These are phyloP conservation scores for Cabera pusaria DNA, from an alignment of 2,888 invertebrate genomes.

Conservation along the genomic window DNA sequence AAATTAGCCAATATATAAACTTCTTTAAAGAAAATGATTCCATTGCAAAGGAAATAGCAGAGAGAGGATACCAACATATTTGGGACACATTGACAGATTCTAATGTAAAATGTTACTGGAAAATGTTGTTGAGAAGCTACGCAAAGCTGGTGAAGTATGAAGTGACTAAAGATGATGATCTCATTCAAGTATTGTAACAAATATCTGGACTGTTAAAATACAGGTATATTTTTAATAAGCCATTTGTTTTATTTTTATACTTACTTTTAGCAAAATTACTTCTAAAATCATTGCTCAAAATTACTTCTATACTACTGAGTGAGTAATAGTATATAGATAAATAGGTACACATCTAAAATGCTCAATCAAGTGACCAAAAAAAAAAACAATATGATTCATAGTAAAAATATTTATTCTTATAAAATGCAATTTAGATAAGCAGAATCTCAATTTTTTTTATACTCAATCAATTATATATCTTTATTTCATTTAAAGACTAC, in stretches of 20 bases:
- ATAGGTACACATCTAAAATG: too few relatives aligned
- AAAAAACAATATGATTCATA: constrained; percentile 6
- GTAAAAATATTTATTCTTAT: constrained; percentile 29
- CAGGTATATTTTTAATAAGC: constrained; percentile 8
- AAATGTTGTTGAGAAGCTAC: constrained; percentile 88
- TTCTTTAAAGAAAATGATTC: constrained; percentile 91
- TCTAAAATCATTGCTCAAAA: too few relatives aligned
- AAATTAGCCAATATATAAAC: constrained; percentile 88
- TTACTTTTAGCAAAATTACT: too few relatives aligned
- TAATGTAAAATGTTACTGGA: constrained; percentile 95
- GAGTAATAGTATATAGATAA: too few relatives aligned
- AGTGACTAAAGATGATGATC: constrained; percentile 81
- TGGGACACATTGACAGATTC: constrained; percentile 91
- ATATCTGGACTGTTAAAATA: constrained; percentile 12
- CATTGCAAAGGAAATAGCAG: constrained; percentile 90
- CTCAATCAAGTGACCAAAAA: too few relatives aligned
- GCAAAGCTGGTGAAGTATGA: constrained; percentile 88
- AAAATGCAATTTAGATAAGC: constrained; percentile 18
- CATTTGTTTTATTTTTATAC: constrained; percentile 13
- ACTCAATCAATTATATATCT: constrained; percentile 5
- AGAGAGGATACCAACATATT: constrained; percentile 91
- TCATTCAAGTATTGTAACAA: constrained; percentile 75
- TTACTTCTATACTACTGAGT: background rate
- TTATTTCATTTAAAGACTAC: constrained; percentile 4
- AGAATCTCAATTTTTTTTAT: constrained; percentile 10